Percentiles rank a stretch among this genome's conserved stretches.
phyloP scores from a whole-genome alignment of 2,888 invertebrate genomes.

The Cyaniris semiargus region DNA sequence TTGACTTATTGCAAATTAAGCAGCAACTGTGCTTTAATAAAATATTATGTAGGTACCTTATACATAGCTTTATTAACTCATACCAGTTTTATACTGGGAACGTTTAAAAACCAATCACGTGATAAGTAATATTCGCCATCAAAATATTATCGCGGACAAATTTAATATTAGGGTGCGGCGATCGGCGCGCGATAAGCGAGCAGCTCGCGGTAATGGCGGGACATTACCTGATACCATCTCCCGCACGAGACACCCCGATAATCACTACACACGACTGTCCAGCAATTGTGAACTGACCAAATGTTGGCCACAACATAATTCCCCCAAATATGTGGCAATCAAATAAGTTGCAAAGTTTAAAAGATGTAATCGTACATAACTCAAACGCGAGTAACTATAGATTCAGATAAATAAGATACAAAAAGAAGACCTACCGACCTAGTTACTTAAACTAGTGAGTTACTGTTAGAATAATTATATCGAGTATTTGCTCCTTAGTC shows the following conservation, averaged over 20 bases:
- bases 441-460: too few species aligned
- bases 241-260: not conserved
- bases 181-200: not conserved
- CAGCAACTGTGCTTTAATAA: too few species aligned
- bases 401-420: too few species aligned
- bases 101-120: not conserved
- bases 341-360: not conserved
- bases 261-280: not conserved
- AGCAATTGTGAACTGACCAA: not conserved
- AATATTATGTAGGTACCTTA: too few species aligned
- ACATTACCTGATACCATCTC: slow-evolving; percentile 1
- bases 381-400: too few species aligned
- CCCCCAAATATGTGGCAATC: not conserved
- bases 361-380: not conserved
- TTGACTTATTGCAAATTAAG: too few species aligned
- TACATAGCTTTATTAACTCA: too few species aligned
- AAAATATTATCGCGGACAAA: not conserved
- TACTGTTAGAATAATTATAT: too few species aligned
- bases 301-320: not conserved
- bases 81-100: not conserved
- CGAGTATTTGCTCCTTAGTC: too few species aligned
- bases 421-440: too few species aligned
- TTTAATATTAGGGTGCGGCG: not conserved
- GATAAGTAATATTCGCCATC: not conserved
- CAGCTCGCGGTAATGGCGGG: not conserved